Base-by-base conservation (phyloP, 2,113 vertebrate species). In the Chaetodon auriga region DNA sequence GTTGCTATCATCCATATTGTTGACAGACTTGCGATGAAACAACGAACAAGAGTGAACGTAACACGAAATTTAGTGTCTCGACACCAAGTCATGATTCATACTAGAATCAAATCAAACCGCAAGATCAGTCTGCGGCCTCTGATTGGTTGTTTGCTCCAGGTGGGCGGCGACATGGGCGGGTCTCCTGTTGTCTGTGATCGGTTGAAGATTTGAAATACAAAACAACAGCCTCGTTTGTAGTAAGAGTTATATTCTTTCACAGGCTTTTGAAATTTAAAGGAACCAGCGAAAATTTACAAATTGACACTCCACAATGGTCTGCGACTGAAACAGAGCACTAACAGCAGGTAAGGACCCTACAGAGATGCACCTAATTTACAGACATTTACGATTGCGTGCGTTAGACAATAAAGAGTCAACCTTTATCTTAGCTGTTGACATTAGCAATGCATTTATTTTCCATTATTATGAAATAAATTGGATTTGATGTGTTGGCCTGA, bases 141-240 rank as follows among this genome's bases (percentile, higher is more conserved):
- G 81, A 93, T 95, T 94, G 94, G 94, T 55, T 5, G 7, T 2
- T 49, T 41, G 0, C 0, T 43, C 8, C 0, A 1, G 18, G 14
- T 78, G 83, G 92, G 87, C 83, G 79, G 51, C 15, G 57, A 1
- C 10, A 66, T 7, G 18, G 88, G 88, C 38, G 87, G 61, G 13
- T 2, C 53, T 36, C 4, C 45, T 65, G 77, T 9, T 25, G 41
- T 51, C 41, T 19, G 18, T 12, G 74, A 83, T 92, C 89, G 87
- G 91, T 93, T 89, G 84, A 71, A 66, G n/a, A 78, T 94, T 93
- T 94, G 60, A 90, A 93, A 85, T 66, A 38, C 30, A 79, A 80
- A 86, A 89, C 43, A 84, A 63, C 55, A 65, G 35, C 0, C 21
- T 41, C 12, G 16, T 25, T 58, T 21, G 7, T 1, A 30, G 16